phyloP scores from a whole-genome alignment of 2,888 invertebrate species.

The Pollenia labialis region DNA sequence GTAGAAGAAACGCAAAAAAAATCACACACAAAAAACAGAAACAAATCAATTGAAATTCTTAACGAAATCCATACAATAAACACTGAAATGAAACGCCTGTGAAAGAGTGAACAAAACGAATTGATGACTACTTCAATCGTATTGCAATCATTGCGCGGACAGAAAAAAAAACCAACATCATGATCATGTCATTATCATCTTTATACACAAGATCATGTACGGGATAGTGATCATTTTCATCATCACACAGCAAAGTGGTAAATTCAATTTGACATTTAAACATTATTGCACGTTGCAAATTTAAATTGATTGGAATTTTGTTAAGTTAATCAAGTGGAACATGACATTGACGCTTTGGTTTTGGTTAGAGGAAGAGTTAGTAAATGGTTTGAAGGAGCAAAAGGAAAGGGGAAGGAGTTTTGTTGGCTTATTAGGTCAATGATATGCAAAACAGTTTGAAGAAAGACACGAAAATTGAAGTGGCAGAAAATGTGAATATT shows the following conservation, averaged over 20 bases:
- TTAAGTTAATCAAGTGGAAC: slow-evolving; percentile 77
- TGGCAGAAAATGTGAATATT: neutral
- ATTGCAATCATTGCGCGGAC: slow-evolving; percentile 59
- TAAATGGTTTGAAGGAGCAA: neutral
- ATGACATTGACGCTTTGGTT: slow-evolving; percentile 66
- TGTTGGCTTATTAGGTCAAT: slow-evolving; percentile 3
- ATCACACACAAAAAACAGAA: slow-evolving; percentile 36
- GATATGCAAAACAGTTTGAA: slow-evolving; percentile 16
- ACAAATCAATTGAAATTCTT: slow-evolving; percentile 73
- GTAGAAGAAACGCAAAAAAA: slow-evolving; percentile 18
- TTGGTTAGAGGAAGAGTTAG: neutral
- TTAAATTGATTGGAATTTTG: slow-evolving; percentile 77
- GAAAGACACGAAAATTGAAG: neutral
- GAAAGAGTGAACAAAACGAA: slow-evolving; percentile 60
- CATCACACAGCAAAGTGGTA: slow-evolving; percentile 59
- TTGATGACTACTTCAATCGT: slow-evolving; percentile 73
- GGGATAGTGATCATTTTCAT: slow-evolving; percentile 54
- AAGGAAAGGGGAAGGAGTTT: neutral
- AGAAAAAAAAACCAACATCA: slow-evolving; percentile 47
- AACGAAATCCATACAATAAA: slow-evolving; percentile 62
- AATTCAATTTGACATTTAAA: slow-evolving; percentile 74
- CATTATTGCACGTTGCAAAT: slow-evolving; percentile 76
- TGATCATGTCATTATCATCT: slow-evolving; percentile 63
- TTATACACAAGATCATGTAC: slow-evolving; percentile 42
- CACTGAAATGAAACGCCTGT: slow-evolving; percentile 33